Base-by-base conservation (phyloP, 1,140 invertebrate genomes). In the Heliconius eleuchia region DNA sequence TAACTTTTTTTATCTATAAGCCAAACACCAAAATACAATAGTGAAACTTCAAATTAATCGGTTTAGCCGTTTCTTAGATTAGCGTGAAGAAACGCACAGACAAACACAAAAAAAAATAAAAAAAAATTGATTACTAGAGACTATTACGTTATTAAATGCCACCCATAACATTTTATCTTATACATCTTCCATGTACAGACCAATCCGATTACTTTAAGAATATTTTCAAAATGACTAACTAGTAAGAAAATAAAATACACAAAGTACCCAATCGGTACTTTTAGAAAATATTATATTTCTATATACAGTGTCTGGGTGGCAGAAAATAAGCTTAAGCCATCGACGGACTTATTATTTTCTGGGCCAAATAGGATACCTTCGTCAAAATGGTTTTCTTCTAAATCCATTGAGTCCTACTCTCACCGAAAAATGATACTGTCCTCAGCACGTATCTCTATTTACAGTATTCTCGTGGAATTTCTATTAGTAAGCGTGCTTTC, bases 381-480 rank as follows among this genome's bases (percentile, higher is more conserved):
- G 83, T 88, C 89, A 88, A 89, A 88, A 87, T 86, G 88, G 78
- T 90, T 88, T 90, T 85, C 84, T 79, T 88, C 80, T 86, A 91
- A 92, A 89, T 86, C 90, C 89, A 86, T 86, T 82, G 85, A 87
- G 85, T 89, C 86, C 83, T 87, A 86, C 85, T 85, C 77, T 70
- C 85, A 88, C 85, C 87, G 82, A 90, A 90, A 88, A 90, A 88
- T 91, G 91, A 89, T 89, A 83, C 76, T 85, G 86, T 84, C 78
- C 86, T 85, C 85, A 87, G 90, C 91, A 94, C 92, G 91, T 92
- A 87, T 89, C 89, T 87, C 87, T 86, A 94, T 92, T 92, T 94
- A 92, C 92, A 92, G 87, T 92, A 89, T 92, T 88, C 86, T 85
- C 85, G 85, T 88, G 87, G 91, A 94, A 93, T 94, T 91, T 83